Evolutionary conservation across 2,797 vertebrate genomes (phyloP), one percentile per base, ranked within the genome.

Genomic region (Chelon labrosus): DNA sequence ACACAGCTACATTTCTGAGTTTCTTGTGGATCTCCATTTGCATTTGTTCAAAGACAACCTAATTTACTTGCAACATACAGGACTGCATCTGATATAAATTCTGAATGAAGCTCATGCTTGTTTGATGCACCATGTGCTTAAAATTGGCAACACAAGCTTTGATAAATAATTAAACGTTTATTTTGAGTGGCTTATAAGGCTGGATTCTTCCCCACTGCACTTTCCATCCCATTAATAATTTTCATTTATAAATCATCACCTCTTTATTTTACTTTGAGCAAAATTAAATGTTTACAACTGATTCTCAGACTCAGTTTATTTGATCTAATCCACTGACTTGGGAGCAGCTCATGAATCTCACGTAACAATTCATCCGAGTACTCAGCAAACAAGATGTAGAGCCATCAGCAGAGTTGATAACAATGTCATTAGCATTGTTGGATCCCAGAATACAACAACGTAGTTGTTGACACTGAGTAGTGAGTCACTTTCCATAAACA

Each of bases 401-500:
- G 57, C 70, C 58, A 74, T 75, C 71, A 65, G 2, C 69, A 31
- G 58, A 63, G 66, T 82, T 85, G 78, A 83, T 79, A 79, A 79
- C 79, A 78, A 78, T 80, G 80, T 80, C 73, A 79, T 88, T 77
- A 88, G 77, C 74, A 65, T 68, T 62, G 64, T 82, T 72, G 57
- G 73, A 73, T 72, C 60, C 64, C 74, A 79, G 77, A 75, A 79
- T 61, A 72, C 50, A 81, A 59, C 70, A 59, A 11, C 37, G 2
- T 58, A 57, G 71, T 61, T 77, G 74, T 78, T 84, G 83, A 88
- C 80, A 64, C 55, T 25, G 67, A 83, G 59, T 71, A 67, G 46
- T 73, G 83, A 90, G 61, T 88, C 85, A 75, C 73, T 82, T 70
- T 79, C 52, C 71, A 25, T 72, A 67, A 86, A 81, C 85, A 83